Evolutionary conservation across 2,113 vertebrate species (phyloP), one percentile per base, ranked within the genome.

Genomic region (Indicator indicator): DNA sequence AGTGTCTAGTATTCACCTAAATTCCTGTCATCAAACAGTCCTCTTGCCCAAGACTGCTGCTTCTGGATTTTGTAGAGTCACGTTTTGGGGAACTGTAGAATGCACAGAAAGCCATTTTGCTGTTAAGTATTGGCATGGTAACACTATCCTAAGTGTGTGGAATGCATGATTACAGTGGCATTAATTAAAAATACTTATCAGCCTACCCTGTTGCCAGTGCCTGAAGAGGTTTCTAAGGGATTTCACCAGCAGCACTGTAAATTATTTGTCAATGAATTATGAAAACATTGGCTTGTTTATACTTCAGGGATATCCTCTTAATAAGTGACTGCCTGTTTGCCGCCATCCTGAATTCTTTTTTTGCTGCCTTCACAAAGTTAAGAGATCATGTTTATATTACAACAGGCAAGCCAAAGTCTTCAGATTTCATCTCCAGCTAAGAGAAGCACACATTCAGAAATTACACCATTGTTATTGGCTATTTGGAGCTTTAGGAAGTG

Each of bases 401-500:
- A 96, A 81, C 94, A 97, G 62, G 86, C 91, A 95, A 95, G 86
- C 84, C 9, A 62, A 97, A 97, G 82, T 81, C 81, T 67, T 97
- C 93, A 65, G 71, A 71, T 91, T 97, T 97, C 76, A 91, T 93
- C 95, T 97, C 92, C 63, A 94, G 94, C 94, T 96, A 93, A 91
- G 94, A 82, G 84, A 69, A 94, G 12, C 87, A 95, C 96, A 94
- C 87, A 94, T 94, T 94, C 94, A 92, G 92, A 97, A 97, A 93
- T 95, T 95, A 94, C 94, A 97, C 67, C 95, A 94, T 97, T 97
- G 96, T 87, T 96, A 90, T 97, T 97, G 96, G 96, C 94, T 96
- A 96, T 97, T 86, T 96, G 42, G 30, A 90, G 81, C 94, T 95
- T 73, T 93, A 98, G 97, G 97, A 98, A 96, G 96, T 97, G 97